phyloP scores from a whole-genome alignment of 2,888 invertebrate genomes.

The Heliconius cydno region DNA sequence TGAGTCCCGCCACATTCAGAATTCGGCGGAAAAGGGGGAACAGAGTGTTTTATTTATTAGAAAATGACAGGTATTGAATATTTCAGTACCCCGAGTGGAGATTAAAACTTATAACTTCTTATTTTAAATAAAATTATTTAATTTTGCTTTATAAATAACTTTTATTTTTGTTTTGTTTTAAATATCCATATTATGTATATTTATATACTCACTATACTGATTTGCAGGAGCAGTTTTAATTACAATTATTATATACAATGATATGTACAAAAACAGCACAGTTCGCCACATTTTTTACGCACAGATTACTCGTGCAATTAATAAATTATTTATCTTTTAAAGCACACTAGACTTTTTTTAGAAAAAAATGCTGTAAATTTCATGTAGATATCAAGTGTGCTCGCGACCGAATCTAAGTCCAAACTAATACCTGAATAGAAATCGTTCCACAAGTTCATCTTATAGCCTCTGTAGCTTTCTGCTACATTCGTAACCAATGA shows the following conservation, averaged over 20 bases:
- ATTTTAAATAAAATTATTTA: no score
- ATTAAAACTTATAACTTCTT: no score
- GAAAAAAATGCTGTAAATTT: not conserved
- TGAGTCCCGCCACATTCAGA: no score
- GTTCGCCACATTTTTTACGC: slow-evolving; percentile 55
- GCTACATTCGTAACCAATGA: slow-evolving; percentile 35
- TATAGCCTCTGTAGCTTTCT: slow-evolving; percentile 32
- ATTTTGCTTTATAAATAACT: no score
- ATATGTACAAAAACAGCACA: slow-evolving; percentile 43
- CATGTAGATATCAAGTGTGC: slow-evolving; percentile 20
- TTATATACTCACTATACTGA: slow-evolving; percentile 58
- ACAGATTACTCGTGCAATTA: not conserved
- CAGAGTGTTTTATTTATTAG: no score
- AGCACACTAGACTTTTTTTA: not conserved
- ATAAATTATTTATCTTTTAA: not conserved
- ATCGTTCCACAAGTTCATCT: slow-evolving; percentile 36
- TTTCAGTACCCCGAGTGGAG: no score
- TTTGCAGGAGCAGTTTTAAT: slow-evolving; percentile 52
- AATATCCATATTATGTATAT: not conserved
- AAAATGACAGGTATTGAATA: no score
- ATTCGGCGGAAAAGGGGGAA: no score
- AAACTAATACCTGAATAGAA: slow-evolving; percentile 38
- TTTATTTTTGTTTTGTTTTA: no score
- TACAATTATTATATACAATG: slow-evolving; percentile 46
- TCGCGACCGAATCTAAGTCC: slow-evolving; percentile 37